phyloP scores from a whole-genome alignment of 2,888 invertebrate genomes.

The Thumatha senex region DNA sequence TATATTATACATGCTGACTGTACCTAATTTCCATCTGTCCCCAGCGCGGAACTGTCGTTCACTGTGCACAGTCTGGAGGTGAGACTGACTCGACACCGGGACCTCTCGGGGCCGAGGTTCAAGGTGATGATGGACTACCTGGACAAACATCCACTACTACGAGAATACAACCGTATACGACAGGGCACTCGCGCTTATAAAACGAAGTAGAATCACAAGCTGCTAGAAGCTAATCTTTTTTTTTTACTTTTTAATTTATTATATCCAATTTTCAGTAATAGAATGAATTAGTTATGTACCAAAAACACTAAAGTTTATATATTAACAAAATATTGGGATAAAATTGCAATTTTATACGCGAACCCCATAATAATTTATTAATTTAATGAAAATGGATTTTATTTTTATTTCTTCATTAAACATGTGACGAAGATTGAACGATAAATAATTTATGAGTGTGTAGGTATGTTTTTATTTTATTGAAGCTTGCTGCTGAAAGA shows the following conservation, averaged over 20 bases:
- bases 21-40: not conserved
- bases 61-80: conserved; percentile 85
- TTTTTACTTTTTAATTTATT: not conserved
- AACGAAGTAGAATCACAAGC: not conserved
- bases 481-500: no score
- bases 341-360: no score
- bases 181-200: conserved; percentile 34
- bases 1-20: not conserved
- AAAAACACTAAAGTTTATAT: no score
- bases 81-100: conserved; percentile 83
- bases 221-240: not conserved
- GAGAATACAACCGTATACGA: conserved; percentile 54
- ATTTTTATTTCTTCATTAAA: no score
- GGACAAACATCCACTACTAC: conserved; percentile 67
- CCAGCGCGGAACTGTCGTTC: conserved; percentile 72
- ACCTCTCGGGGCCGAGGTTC: conserved; percentile 79
- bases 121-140: conserved; percentile 63
- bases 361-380: no score
- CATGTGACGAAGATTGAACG: no score
- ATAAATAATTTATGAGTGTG: no score
- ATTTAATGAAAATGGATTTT: no score
- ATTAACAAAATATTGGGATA: no score
- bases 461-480: no score
- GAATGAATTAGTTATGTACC: not conserved
- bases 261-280: not conserved